Evolutionary conservation across 2,113 vertebrate genomes (phyloP).

Genomic region (Oostethus manadensis): DNA sequence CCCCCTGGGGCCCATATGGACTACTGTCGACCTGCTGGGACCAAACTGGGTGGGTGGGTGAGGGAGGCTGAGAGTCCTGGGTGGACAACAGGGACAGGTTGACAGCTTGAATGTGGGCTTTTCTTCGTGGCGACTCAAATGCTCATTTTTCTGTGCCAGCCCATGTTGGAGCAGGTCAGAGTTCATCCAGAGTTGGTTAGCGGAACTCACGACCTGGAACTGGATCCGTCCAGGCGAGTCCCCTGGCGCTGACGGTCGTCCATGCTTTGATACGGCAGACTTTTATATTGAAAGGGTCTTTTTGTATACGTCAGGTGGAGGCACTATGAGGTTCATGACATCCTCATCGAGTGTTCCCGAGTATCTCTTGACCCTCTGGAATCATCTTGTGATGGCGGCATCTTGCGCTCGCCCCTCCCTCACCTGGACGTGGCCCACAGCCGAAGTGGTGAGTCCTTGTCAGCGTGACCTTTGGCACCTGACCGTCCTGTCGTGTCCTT

Average conservation of each 20-base stretch:
- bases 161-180: conserved; percentile 93
- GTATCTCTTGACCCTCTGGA: conserved; percentile 94
- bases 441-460: conserved; percentile 11
- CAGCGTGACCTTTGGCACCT: background rate
- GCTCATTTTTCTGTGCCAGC: conserved; percentile 60
- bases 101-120: background rate
- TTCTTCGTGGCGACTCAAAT: background rate
- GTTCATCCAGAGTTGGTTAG: conserved; percentile 95
- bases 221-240: conserved; percentile 89
- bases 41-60: no score
- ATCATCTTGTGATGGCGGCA: conserved; percentile 84
- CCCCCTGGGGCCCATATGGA: no score
- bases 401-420: conserved; percentile 43
- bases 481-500: background rate
- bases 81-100: no score
- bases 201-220: conserved; percentile 94
- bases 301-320: conserved; percentile 79
- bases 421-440: conserved; percentile 57
- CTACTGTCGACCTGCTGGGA: no score
- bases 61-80: no score
- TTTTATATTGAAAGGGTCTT: background rate
- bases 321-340: conserved; percentile 92
- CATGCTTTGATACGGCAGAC: background rate
- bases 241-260: background rate
- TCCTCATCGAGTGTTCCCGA: conserved; percentile 95